phyloP scores from a whole-genome alignment of 2,888 invertebrate species.

The Zygothrica quintamaculata region DNA sequence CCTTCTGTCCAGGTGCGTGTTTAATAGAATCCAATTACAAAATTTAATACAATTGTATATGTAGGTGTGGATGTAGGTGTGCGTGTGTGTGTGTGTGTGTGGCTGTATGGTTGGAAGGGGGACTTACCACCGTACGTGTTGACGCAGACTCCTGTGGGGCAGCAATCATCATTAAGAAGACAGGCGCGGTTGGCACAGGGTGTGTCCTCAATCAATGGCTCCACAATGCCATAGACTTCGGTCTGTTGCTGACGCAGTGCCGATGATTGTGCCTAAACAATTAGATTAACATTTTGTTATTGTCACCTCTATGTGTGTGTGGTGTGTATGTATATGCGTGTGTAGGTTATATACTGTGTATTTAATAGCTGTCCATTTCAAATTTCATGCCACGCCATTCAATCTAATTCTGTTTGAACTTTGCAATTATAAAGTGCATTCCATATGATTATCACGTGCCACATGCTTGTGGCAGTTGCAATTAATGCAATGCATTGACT shows the following conservation, averaged over 20 bases:
- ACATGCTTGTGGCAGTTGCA: slow-evolving; percentile 4
- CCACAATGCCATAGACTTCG: slow-evolving; percentile 80
- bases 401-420: slow-evolving; percentile 8
- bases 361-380: slow-evolving; percentile 8
- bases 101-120: background rate
- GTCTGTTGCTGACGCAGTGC: slow-evolving; percentile 59
- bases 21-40: slow-evolving; percentile 12
- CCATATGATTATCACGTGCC: slow-evolving; percentile 3
- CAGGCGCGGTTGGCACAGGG: slow-evolving; percentile 92
- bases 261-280: slow-evolving; percentile 30
- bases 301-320: background rate
- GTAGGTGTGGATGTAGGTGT: background rate
- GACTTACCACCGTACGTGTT: slow-evolving; percentile 83
- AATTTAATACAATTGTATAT: too few species aligned
- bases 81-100: too few species aligned
- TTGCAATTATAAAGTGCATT: slow-evolving; percentile 17
- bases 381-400: slow-evolving; percentile 3
- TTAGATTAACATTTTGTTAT: slow-evolving; percentile 29
- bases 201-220: slow-evolving; percentile 87
- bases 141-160: slow-evolving; percentile 90
- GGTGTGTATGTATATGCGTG: slow-evolving; percentile 16
- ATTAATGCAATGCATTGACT: slow-evolving; percentile 29
- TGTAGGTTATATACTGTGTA: too few species aligned
- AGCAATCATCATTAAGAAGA: slow-evolving; percentile 92
- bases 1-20: slow-evolving; percentile 83